Base-by-base conservation (phyloP, 1,140 invertebrate species). In the Dinoponera quadriceps region DNA sequence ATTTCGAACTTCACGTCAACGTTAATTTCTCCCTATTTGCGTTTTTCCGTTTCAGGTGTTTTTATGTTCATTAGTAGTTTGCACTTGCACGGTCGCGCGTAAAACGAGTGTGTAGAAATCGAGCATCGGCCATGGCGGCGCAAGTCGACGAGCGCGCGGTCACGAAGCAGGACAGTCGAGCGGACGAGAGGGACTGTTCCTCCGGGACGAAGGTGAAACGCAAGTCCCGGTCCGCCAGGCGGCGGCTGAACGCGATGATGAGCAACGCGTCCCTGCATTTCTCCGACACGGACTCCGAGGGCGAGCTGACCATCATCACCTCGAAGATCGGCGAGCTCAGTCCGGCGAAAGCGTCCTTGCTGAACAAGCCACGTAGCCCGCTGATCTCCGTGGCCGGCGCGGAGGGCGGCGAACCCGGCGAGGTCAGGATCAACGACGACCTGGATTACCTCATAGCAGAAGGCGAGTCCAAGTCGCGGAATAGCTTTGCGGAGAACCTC, bases 201-300 rank as follows among this genome's bases (percentile, higher is more conserved):
- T 54, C 85, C 1, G 87, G 90, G 9, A 80, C 83, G 11, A 94
- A 94, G 73, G 51, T 87, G 0, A 94, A 94, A 62, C 91, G 93
- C 22, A 94, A 94, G 88, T 71, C 91, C 9, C 86, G 92, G 11
- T 93, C 93, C 1, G 90, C 92, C 0, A 88, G 94, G 3, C 90
- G 91, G 25, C 90, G 92, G 0, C 63, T 94, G 13, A 93, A 94
- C 20, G 93, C 94, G 0, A 88, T 93, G 87, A 93, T 94, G 73
- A 94, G 89, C 69, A 94, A 94, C 29, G 59, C 93, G 0, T 94
- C 94, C 2, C 66, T 94, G 0, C 93, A 94, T 14, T 94, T 94
- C 51, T 94, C 93, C 13, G 94, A 94, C 27, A 94, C 93, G 0
- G 94, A 94, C 74, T 94, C 93, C 2, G 94, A 94, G 49, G 94